phyloP scores from a whole-genome alignment of 2,888 invertebrate genomes.

The Pseudococcus jackbeardsleyi region DNA sequence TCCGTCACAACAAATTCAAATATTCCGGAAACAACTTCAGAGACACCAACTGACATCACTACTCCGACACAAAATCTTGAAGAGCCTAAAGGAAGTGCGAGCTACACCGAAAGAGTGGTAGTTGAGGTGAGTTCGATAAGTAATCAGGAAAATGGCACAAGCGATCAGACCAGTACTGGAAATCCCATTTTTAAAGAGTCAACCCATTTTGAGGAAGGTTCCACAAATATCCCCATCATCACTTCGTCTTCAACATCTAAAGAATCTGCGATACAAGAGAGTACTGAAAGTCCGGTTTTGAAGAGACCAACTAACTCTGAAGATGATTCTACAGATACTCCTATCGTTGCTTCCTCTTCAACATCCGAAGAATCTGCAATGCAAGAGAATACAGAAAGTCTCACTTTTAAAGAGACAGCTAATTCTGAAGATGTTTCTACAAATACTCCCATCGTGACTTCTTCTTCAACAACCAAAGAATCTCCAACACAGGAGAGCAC shows the following conservation, averaged over 20 bases:
- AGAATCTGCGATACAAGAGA: neutral
- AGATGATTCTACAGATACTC: neutral
- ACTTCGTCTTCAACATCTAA: neutral
- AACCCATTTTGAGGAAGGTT: neutral
- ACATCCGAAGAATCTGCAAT: neutral
- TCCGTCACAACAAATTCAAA: neutral
- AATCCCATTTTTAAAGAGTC: neutral
- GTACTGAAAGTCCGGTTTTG: neutral
- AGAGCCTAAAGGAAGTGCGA: neutral
- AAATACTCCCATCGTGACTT: neutral
- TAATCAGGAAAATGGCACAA: neutral
- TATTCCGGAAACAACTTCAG: neutral
- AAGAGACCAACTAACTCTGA: neutral
- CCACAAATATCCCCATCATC: neutral
- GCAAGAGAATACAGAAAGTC: neutral
- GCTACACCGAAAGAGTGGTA: neutral
- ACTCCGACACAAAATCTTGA: neutral
- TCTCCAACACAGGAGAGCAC: neutral
- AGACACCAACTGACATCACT: neutral
- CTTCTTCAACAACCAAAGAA: neutral
- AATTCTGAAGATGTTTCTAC: neutral
- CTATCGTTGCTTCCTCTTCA: neutral
- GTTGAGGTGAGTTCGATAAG: conserved; percentile 3
- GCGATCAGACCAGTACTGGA: neutral
- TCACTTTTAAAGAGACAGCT: neutral